phyloP scores from a whole-genome alignment of 2,113 vertebrate species.

The Narcine bancroftii region DNA sequence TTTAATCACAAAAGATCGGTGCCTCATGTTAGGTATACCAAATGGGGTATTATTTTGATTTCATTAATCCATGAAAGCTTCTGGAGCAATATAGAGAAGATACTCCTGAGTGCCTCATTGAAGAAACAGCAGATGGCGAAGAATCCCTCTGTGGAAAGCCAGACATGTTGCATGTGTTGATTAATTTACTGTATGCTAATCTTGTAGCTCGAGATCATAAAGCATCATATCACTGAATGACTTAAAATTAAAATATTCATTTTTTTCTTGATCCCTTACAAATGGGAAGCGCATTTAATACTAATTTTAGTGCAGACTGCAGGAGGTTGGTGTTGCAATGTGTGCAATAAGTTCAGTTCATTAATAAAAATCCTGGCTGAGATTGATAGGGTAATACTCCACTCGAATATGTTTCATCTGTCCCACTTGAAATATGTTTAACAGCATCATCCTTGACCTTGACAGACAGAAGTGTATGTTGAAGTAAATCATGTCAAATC shows the following conservation, averaged over 20 bases:
- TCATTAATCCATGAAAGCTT: not conserved
- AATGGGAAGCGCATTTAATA: not conserved
- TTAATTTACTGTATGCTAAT: slow-evolving; percentile 33
- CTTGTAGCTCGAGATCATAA: not conserved
- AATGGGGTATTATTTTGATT: not conserved
- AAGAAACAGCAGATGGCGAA: slow-evolving; percentile 4
- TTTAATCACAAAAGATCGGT: not conserved
- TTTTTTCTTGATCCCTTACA: not conserved
- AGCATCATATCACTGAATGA: not conserved
- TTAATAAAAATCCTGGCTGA: not conserved
- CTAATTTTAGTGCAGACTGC: not conserved
- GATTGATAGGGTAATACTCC: not conserved
- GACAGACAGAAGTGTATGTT: not conserved
- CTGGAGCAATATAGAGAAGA: not conserved
- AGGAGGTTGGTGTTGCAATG: not conserved
- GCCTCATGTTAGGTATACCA: not conserved
- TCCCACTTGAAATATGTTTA: not conserved
- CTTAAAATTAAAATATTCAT: slow-evolving; percentile 20
- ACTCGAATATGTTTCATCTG: not conserved
- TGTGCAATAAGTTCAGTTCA: not conserved
- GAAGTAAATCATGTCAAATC: not conserved
- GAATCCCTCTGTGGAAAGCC: slow-evolving; percentile 23
- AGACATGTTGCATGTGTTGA: not conserved
- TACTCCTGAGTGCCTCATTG: not conserved
- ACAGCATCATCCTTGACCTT: not conserved